Evolutionary conservation across 2,888 invertebrate genomes (phyloP).

Genomic region (Hydropsyche betteni): DNA sequence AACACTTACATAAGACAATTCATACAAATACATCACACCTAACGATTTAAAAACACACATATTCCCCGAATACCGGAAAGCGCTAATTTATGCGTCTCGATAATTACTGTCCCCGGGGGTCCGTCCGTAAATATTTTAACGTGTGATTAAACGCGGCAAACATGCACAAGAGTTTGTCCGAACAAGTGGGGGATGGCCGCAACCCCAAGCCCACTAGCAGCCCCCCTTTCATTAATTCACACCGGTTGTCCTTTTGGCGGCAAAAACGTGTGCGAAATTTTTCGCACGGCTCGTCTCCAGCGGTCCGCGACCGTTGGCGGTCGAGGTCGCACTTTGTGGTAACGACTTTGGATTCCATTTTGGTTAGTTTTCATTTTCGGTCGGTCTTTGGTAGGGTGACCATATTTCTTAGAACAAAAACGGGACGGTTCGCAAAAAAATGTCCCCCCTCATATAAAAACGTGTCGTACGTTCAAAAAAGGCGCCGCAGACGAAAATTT

Average conservation of each 20-base stretch:
- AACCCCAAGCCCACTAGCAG: not conserved
- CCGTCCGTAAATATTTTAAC: slow-evolving; percentile 9
- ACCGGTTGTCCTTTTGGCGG: slow-evolving; percentile 3
- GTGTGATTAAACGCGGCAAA: slow-evolving; percentile 9
- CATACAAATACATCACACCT: too few relatives aligned
- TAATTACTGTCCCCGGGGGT: not conserved
- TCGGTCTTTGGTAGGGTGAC: not conserved
- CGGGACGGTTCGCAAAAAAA: too few relatives aligned
- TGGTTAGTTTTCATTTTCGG: not conserved
- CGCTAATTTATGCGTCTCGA: too few relatives aligned
- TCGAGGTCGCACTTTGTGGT: not conserved
- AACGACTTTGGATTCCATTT: slow-evolving; percentile 4
- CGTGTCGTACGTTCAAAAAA: too few relatives aligned
- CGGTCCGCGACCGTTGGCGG: not conserved
- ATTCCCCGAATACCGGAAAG: too few relatives aligned
- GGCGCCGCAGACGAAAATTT: too few relatives aligned
- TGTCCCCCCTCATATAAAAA: too few relatives aligned
- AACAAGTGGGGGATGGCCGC: not conserved
- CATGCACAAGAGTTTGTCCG: not conserved
- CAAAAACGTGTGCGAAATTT: not conserved
- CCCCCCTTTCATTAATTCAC: slow-evolving; percentile 16
- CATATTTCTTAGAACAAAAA: too few relatives aligned
- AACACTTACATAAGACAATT: too few relatives aligned
- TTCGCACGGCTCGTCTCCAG: not conserved
- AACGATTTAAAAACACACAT: too few relatives aligned